Evolutionary conservation across 2,888 invertebrate species (phyloP).

Genomic region (Smittia aterrima): DNA sequence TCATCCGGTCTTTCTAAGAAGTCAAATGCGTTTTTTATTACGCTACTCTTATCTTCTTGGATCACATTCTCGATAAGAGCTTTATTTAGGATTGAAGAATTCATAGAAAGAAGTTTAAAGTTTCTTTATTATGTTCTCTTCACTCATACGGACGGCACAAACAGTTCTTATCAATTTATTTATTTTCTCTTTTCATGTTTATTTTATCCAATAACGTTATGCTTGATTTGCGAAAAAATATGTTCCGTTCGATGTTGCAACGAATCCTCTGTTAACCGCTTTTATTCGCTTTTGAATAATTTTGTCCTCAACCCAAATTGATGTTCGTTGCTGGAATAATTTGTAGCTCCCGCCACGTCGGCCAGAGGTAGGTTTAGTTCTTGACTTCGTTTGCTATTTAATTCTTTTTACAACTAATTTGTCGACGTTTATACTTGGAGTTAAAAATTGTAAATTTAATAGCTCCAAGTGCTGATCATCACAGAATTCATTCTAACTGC

Average conservation of each 20-base stretch:
- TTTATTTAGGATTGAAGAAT: no score
- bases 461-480: no score
- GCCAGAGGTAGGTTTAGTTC: constrained; percentile 75
- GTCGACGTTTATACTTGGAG: no score
- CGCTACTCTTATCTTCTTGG: background rate
- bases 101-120: no score
- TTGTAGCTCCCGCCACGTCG: constrained; percentile 79
- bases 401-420: constrained; percentile 14
- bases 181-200: constrained; percentile 1
- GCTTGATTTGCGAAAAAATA: constrained; percentile 16
- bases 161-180: background rate
- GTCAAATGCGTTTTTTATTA: background rate
- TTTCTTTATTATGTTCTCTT: no score
- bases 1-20: background rate
- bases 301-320: background rate
- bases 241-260: background rate
- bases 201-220: background rate
- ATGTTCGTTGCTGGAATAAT: background rate
- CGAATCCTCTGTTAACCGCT: background rate
- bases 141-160: no score
- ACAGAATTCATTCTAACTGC: no score
- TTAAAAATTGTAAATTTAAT: no score
- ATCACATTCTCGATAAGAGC: background rate
- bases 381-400: constrained; percentile 24
- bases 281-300: background rate